Base-by-base conservation (phyloP, 2,797 vertebrate genomes). In the Protosalanx chinensis region DNA sequence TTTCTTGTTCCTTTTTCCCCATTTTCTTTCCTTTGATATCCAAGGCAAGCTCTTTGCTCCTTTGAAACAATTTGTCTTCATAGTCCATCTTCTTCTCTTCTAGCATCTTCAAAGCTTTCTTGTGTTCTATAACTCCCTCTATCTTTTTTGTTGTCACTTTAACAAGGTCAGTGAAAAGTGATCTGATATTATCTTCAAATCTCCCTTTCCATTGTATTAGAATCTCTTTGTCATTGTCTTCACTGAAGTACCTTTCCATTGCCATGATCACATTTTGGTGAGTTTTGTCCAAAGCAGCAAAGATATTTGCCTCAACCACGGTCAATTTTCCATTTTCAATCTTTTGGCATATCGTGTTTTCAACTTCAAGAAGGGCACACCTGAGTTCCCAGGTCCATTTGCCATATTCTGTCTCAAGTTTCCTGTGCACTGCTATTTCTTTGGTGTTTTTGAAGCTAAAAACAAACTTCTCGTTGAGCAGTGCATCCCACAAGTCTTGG, bases 381-480 rank as follows among this genome's bases (percentile, higher is more conserved):
- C 90, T 91, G 33, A 94, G 80, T 2, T 32, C 0, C 93, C 92
- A 93, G 37, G 86, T 81, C 91, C 91, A 91, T 7, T 89, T 82
- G 0, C 81, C 83, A n/a, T 88, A 91, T 0, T 76, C 33, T 0
- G 6, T 76, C 68, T 93, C 93, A 58, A 94, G 78, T 70, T 77
- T 86, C 67, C 83, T 92, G 79, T 91, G 92, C 0, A 51, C 71
- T 16, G 85, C 73, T 1, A 92, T 85, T 68, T 94, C 91, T 6
- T 74, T 3, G 0, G 90, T 89, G 49, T 94, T 94, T 84, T 83
- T 94, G 70, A 93, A 94, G 57, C 85, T 93, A 64, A 93, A 94
- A 61, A 94, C 77, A 75, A 94, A 93, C 23, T 93, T 87, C 68
- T 94, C 91, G 0, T 90, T 91, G 64, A 92, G 60, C n/a, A 94